phyloP scores from a whole-genome alignment of 1,140 invertebrate genomes.

The Polyergus mexicanus region DNA sequence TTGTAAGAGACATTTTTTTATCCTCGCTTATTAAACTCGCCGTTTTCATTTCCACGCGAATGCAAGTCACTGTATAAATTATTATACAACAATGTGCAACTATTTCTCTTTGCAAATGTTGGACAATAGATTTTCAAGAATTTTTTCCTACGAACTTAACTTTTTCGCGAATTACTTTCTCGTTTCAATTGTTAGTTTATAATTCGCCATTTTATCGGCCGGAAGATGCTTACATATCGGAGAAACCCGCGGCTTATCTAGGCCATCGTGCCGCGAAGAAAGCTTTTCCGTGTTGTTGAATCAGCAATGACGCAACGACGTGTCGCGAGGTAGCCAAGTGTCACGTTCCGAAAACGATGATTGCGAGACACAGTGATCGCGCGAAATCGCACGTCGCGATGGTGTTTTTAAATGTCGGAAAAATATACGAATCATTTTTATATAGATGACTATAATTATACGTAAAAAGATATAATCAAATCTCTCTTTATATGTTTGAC shows the following conservation, averaged over 20 bases:
- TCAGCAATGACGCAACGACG: constrained; percentile 75
- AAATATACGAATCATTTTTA: background rate
- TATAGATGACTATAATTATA: background rate
- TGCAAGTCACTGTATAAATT: too few species aligned
- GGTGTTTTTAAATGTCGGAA: background rate
- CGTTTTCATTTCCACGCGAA: background rate
- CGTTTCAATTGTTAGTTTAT: background rate
- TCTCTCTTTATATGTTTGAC: background rate
- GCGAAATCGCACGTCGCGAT: constrained; percentile 52
- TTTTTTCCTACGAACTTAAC: background rate
- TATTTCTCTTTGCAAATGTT: background rate
- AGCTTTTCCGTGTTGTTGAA: constrained; percentile 81
- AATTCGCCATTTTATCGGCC: background rate
- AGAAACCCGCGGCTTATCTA: constrained; percentile 64
- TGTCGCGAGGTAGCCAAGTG: constrained; percentile 60
- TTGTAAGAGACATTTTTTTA: background rate
- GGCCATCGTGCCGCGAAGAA: constrained; percentile 71
- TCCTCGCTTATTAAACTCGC: background rate
- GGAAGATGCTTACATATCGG: constrained; percentile 55
- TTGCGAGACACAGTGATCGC: constrained; percentile 68
- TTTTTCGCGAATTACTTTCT: background rate
- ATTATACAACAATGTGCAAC: background rate
- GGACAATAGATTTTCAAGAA: background rate
- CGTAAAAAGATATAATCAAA: background rate
- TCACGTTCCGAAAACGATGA: constrained; percentile 70